A percentile compares a stretch with the other conserved stretches of the same genome.
Evolutionary conservation across 2,888 invertebrate genomes (phyloP).

Genomic region (Eilema depressum): DNA sequence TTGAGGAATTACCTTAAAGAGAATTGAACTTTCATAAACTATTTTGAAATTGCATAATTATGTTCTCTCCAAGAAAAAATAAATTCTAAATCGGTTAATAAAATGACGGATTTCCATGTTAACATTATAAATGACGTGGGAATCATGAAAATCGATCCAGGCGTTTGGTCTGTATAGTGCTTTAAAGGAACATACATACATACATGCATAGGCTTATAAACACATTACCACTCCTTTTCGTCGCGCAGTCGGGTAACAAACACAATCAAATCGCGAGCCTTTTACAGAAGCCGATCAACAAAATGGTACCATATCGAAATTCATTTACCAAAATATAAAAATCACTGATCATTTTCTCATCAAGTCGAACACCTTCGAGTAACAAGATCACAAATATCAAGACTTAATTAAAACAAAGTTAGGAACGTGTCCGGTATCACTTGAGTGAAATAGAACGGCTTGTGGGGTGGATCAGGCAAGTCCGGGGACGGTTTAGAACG

Average conservation of each 20-base stretch:
- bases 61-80: no score
- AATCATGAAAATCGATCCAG: no score
- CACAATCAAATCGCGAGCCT: neutral
- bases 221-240: no score
- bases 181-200: no score
- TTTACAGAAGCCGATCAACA: neutral
- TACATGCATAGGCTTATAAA: no score
- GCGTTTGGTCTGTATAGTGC: no score
- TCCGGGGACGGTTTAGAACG: conserved; percentile 5
- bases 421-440: conserved; percentile 24
- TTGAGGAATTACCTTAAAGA: no score
- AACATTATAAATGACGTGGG: no score
- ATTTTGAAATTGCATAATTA: no score
- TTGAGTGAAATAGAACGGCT: conserved; percentile 17
- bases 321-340: neutral
- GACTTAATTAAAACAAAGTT: conserved; percentile 46
- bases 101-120: neutral
- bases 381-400: conserved; percentile 14
- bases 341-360: conserved; percentile 2
- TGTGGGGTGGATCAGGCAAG: conserved; percentile 12
- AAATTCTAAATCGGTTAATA: no score
- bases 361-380: neutral
- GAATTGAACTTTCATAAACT: no score
- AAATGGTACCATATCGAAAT: neutral
- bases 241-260: no score